Conservation (phyloP, 2,888 invertebrate genomes). For the Nebria brevicollis region DNA sequence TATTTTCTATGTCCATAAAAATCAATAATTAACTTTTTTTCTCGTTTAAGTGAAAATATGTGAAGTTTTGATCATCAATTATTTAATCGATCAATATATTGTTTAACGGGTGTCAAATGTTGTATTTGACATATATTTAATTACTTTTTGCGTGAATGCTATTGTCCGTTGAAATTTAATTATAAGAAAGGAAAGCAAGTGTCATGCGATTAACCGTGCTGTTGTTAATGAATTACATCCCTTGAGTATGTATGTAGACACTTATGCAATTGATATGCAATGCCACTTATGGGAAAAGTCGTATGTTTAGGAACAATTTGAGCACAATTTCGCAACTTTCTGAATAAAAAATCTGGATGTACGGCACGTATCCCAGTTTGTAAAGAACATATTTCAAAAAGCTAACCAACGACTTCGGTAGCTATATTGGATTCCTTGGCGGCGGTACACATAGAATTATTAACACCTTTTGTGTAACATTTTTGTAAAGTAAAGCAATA, state of each 20-base stretch:
- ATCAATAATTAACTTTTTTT: too few species aligned
- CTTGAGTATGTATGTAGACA: too few species aligned
- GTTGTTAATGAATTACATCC: too few species aligned
- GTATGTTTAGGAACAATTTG: too few species aligned
- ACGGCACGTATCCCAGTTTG: not conserved
- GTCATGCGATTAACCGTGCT: too few species aligned
- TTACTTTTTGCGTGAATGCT: conserved; percentile 28
- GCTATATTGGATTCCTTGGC: not conserved
- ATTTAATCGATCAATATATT: conserved; percentile 19
- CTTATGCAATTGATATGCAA: too few species aligned
- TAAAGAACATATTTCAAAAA: not conserved
- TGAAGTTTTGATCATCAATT: too few species aligned
- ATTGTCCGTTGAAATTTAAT: conserved; percentile 36
- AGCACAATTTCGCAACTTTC: not conserved
- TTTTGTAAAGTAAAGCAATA: not conserved
- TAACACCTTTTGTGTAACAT: not conserved
- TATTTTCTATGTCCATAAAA: too few species aligned
- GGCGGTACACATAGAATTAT: not conserved
- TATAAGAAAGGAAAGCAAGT: not conserved
- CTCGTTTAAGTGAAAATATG: too few species aligned
- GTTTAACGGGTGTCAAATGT: conserved; percentile 35
- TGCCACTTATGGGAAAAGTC: too few species aligned
- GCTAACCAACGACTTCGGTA: not conserved
- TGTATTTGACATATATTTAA: conserved; percentile 32
- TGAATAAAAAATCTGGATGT: not conserved